A percentile compares a stretch with the other conserved stretches of the same genome.
phyloP scores from a whole-genome alignment of 1,140 invertebrate genomes.

The Pogonomyrmex californicus region DNA sequence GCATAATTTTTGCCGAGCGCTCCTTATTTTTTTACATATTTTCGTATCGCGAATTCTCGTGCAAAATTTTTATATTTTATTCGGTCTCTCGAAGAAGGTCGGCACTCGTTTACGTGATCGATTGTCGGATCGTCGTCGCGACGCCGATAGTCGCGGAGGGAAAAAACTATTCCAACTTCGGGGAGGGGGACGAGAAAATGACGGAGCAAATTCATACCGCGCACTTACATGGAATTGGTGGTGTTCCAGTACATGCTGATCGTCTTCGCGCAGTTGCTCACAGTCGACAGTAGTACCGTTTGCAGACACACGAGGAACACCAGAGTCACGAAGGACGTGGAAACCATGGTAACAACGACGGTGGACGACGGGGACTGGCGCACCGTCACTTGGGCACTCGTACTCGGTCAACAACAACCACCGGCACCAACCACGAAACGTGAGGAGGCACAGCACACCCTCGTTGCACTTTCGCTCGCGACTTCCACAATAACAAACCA shows the following conservation, averaged over 20 bases:
- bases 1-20: neutral
- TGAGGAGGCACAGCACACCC: constrained; percentile 6
- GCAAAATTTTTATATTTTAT: too few species aligned
- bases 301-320: constrained; percentile 92
- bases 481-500: constrained; percentile 77
- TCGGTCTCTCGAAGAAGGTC: neutral
- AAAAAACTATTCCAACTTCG: too few species aligned
- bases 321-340: constrained; percentile 90
- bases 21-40: neutral
- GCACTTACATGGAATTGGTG: constrained; percentile 92
- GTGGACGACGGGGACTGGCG: constrained; percentile 74
- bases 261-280: constrained; percentile 93
- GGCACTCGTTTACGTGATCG: constrained; percentile 27
- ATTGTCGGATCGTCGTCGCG: neutral
- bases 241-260: constrained; percentile 96
- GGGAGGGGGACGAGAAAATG: neutral
- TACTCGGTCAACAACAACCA: constrained; percentile 70
- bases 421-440: constrained; percentile 10
- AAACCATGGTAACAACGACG: constrained; percentile 85
- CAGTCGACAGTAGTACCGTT: constrained; percentile 91
- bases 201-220: neutral
- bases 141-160: too few species aligned
- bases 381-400: constrained; percentile 76
- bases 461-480: constrained; percentile 61
- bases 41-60: neutral